A percentile compares a stretch with the other conserved stretches of the same genome.
These are phyloP conservation scores for Notarius quadriscutis DNA, from an alignment of 2,113 vertebrate genomes.

Conservation along the genomic window DNA sequence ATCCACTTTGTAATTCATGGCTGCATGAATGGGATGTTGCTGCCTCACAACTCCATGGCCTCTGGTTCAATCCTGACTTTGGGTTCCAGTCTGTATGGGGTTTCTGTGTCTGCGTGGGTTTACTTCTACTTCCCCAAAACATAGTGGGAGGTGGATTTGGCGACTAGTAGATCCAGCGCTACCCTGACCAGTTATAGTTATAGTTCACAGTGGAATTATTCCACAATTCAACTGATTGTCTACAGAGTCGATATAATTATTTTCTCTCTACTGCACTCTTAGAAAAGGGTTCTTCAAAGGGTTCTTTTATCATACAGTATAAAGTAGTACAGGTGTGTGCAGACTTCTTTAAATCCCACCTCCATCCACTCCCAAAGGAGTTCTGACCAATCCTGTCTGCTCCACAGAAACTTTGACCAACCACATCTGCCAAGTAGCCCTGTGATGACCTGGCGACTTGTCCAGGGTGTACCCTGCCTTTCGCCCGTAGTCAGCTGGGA, in stretches of 20 bases:
- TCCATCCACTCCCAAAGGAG: neutral
- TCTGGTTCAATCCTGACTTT: neutral
- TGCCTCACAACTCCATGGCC: neutral
- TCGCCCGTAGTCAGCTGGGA: no score
- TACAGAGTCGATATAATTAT: neutral
- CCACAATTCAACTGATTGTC: neutral
- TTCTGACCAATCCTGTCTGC: neutral
- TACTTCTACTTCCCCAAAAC: neutral
- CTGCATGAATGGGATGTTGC: neutral
- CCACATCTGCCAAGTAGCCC: no score
- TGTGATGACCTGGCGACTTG: no score
- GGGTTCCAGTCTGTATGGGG: neutral
- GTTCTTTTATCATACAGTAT: neutral
- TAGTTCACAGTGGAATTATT: neutral
- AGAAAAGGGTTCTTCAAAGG: neutral
- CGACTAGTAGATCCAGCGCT: neutral
- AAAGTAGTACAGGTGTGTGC: neutral
- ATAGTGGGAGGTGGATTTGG: neutral
- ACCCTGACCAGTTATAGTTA: neutral
- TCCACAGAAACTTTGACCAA: neutral
- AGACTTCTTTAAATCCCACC: neutral
- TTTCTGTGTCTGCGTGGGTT: neutral
- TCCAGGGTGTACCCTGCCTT: no score
- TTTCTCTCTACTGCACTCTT: neutral
- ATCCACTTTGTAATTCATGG: slow-evolving; percentile 1